These are phyloP conservation scores for Willisornis vidua DNA, from an alignment of 2,113 vertebrate genomes.

Conservation along the genomic window DNA sequence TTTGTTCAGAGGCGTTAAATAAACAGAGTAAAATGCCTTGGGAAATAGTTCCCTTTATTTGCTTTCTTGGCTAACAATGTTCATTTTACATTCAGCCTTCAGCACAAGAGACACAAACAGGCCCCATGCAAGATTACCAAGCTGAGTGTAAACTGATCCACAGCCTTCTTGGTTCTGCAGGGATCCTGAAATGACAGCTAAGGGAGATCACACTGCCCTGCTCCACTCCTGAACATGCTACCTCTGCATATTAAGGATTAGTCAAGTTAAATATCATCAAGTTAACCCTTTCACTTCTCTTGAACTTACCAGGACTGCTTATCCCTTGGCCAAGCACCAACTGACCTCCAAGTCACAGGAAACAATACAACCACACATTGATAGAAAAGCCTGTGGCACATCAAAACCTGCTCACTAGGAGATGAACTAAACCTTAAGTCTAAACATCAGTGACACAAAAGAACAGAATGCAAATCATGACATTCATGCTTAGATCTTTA, in stretches of 20 bases:
- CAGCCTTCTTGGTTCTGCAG: slow-evolving; percentile 1
- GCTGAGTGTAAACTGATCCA: not conserved
- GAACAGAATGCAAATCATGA: not conserved
- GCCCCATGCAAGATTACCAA: slow-evolving; percentile 33
- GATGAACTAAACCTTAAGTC: not conserved
- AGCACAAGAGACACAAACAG: slow-evolving; percentile 21
- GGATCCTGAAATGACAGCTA: not conserved
- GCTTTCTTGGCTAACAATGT: slow-evolving; percentile 60
- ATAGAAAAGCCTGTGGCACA: not conserved
- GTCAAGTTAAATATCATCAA: not conserved
- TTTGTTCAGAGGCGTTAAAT: slow-evolving; percentile 59
- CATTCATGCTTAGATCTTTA: not conserved
- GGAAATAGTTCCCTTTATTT: slow-evolving; percentile 52
- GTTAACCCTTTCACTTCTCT: not conserved
- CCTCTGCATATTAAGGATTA: not conserved
- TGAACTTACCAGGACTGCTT: not conserved
- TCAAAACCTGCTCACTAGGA: not conserved
- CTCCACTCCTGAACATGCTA: not conserved
- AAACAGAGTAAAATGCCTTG: slow-evolving; percentile 56
- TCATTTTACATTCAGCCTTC: slow-evolving; percentile 36
- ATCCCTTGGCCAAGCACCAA: not conserved
- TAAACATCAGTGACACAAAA: not conserved
- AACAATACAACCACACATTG: not conserved
- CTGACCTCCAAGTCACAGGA: not conserved
- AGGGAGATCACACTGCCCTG: not conserved